These are phyloP conservation scores for Nannobrachium achirus DNA, from an alignment of 2,113 vertebrate species.

Conservation along the genomic window DNA sequence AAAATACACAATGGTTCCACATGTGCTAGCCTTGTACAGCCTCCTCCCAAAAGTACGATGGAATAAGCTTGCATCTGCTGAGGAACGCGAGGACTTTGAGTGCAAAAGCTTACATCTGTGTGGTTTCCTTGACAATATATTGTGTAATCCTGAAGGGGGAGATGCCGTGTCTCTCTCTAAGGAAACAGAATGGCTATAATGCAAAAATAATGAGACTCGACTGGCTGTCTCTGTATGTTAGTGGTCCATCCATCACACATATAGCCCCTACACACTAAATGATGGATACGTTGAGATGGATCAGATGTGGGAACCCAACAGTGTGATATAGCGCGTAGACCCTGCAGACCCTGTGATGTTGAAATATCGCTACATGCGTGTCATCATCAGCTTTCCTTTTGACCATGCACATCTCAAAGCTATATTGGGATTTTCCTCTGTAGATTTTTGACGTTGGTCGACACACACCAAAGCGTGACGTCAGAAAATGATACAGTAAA, in stretches of 20 bases:
- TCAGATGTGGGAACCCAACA: conserved; percentile 9
- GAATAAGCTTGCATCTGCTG: neutral
- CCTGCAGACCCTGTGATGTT: neutral
- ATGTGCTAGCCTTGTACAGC: neutral
- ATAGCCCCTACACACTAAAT: neutral
- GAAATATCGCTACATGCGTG: neutral
- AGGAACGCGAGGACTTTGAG: conserved; percentile 23
- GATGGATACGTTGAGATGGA: conserved; percentile 20
- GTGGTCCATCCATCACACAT: conserved; percentile 25
- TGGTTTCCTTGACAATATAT: neutral
- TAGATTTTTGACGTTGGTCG: neutral
- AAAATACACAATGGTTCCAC: neutral
- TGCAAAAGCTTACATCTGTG: neutral
- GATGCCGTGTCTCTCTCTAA: neutral
- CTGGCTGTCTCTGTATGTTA: conserved; percentile 32
- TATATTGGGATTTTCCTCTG: neutral
- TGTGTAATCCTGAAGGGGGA: neutral
- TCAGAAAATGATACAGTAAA: neutral
- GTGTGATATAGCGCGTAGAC: neutral
- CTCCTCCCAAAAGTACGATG: neutral
- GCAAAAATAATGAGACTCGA: conserved; percentile 30
- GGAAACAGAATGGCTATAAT: conserved; percentile 19
- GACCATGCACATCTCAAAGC: neutral
- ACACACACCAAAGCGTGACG: neutral
- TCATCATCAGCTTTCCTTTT: neutral